Evolutionary conservation across 2,113 vertebrate genomes (phyloP), one percentile per base, ranked within the genome.

Genomic region (Antidorcas marsupialis): DNA sequence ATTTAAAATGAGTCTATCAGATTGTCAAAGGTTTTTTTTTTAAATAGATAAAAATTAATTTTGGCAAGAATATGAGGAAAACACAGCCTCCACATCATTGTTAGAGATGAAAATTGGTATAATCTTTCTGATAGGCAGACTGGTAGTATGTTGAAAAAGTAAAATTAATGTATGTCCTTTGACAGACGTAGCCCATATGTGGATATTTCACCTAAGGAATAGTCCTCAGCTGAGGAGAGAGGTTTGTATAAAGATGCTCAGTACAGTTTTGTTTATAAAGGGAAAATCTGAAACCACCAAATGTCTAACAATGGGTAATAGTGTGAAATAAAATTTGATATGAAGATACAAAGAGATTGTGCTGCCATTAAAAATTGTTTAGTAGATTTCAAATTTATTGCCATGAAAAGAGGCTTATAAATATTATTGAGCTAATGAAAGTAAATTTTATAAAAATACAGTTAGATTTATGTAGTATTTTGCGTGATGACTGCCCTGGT

Each of bases 41-140:
- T 43, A 43, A 86, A 89, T 62, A 64, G 89, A 95, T 92, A 95
- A 96, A 96, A 98, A 84, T 50, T 55, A 93, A 76, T 91, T 84
- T 95, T 90, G 74, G 62, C 57, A 87, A 88, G 59, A 76, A 23
- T 53, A 9, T 82, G 27, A 60, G 45, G 59, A 43, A 45, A 94
- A 33, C 30, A 25, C 15, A 74, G 52, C 59, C 50, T 57, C 91
- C 74, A 19, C 15, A 90, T 27, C 81, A 9, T 45, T 60, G 62
- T 87, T 45, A 85, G 43, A 90, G 47, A 79, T 91, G 93, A 55
- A 93, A 95, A 96, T 62, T 84, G 33, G 27, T 47, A 89, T 89
- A 62, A 91, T 87, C 53, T 92, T 94, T 95, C 60, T 89, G 71
- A 97, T 71, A 57, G 55, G 55, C 45, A 91, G 82, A 53, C 19